A percentile compares a stretch with the other conserved stretches of the same genome.
These are phyloP conservation scores for Axea sp. DNA, from an alignment of 2,888 invertebrate species.

Conservation along the genomic window DNA sequence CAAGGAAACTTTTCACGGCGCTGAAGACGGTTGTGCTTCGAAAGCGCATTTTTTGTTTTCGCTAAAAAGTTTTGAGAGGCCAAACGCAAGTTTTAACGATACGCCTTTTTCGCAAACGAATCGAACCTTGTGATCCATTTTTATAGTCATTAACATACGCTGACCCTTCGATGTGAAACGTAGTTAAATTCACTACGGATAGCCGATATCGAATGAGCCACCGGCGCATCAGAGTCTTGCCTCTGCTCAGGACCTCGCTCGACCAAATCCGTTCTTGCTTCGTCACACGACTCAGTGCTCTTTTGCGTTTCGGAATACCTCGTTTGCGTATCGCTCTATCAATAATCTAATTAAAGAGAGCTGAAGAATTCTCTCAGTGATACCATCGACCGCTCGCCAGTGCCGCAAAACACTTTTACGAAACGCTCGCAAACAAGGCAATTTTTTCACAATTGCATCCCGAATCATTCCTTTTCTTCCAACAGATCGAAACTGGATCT, in stretches of 20 bases:
- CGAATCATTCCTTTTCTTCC: no score
- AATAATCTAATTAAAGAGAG: constrained; percentile 16
- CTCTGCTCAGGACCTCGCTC: no score
- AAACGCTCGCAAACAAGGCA: no score
- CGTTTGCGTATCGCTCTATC: neutral
- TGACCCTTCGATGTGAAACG: no score
- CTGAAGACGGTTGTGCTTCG: no score
- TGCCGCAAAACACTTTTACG: neutral
- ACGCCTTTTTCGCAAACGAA: constrained; percentile 15
- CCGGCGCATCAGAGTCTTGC: no score
- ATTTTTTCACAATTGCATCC: no score
- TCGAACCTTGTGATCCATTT: constrained; percentile 19
- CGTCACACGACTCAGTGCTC: neutral
- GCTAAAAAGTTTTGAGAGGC: constrained; percentile 19
- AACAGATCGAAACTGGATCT: no score
- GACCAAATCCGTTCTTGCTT: neutral
- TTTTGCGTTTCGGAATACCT: neutral
- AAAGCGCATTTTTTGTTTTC: constrained; percentile 12
- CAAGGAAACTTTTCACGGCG: neutral
- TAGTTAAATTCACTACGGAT: no score
- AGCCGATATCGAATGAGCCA: no score
- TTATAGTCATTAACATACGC: constrained; percentile 9
- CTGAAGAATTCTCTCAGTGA: neutral
- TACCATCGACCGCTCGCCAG: neutral
- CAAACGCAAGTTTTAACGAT: no score